phyloP scores from a whole-genome alignment of 1,140 invertebrate species.

The Cherax quadricarinatus region DNA sequence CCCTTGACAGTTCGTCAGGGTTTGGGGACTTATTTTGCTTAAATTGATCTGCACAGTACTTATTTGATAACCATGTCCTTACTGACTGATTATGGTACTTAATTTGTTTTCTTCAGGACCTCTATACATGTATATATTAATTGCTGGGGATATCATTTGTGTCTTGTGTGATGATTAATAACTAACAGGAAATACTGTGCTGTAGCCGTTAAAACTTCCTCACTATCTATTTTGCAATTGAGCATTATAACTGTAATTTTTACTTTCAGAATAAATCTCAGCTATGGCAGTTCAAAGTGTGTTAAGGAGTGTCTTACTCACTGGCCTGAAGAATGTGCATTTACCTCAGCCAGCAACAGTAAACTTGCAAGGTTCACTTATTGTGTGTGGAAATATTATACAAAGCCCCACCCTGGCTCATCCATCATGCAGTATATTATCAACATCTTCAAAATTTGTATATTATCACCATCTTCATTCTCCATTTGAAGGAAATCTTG shows the following conservation, averaged over 20 bases:
- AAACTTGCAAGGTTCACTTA: not conserved
- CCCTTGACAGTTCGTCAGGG: too few relatives aligned
- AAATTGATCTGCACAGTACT: too few relatives aligned
- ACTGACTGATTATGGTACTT: too few relatives aligned
- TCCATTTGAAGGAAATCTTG: not conserved
- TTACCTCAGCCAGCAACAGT: not conserved
- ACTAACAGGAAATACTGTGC: too few relatives aligned
- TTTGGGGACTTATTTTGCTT: too few relatives aligned
- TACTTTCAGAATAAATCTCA: not conserved
- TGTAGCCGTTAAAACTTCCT: too few relatives aligned
- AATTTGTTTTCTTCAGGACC: too few relatives aligned
- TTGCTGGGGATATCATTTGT: too few relatives aligned
- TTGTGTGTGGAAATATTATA: not conserved
- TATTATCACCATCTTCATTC: not conserved
- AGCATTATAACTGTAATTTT: not conserved
- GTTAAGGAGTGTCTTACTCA: not conserved
- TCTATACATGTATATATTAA: too few relatives aligned
- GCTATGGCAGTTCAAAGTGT: not conserved
- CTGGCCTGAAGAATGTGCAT: not conserved
- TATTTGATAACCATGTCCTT: too few relatives aligned
- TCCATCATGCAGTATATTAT: not conserved
- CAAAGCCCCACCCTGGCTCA: not conserved
- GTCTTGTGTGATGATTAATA: too few relatives aligned
- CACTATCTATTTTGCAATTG: too few relatives aligned
- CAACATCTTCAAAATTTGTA: not conserved